Evolutionary conservation across 2,888 invertebrate species (phyloP), one percentile per base, ranked within the genome.

Genomic region (Argyresthia albistria): DNA sequence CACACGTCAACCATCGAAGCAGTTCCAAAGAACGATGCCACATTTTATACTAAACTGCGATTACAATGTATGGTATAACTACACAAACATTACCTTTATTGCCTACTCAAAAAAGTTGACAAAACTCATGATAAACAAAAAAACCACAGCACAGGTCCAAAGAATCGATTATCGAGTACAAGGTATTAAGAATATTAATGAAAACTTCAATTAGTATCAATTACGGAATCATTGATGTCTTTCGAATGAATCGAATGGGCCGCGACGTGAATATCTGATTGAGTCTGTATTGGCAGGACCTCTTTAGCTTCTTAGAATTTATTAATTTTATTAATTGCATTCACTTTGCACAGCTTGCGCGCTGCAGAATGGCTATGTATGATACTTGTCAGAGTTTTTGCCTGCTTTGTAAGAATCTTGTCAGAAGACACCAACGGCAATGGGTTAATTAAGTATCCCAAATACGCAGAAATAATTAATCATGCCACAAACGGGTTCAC

Each of bases 191-290:
- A 81, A 82, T 80, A 75, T 79, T 79, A 84, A 84, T 82, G 78
- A 76, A 76, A 76, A 67, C 72, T 70, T 78, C 72, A 80, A 79
- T 86, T 81, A 77, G 77, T 83, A 69, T 75, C 81, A 84, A 84
- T 87, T 84, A 77, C 73, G 76, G 75, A 81, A 77, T 73, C 79
- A 80, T 79, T 76, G 77, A 75, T 74, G 75, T 76, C 68, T 66
- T 62, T 68, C 66, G 73, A 76, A 77, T 73, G 73, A 74, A 70
- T 66, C 63, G 59, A 60, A 58, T 55, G 62, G 59, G 66, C 65
- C 82, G 74, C 73, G 77, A 77, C 66, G 58, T 68, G 82, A 77
- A 81, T 82, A 69, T 61, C 59, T 70, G 79, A 25, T 42, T 42
- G 42, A 25, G n/a, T 50, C 9, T 46, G 35, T n/a, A 46, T 25